Conservation (phyloP, 2,113 vertebrate genomes). For the Callopanchax toddi region DNA sequence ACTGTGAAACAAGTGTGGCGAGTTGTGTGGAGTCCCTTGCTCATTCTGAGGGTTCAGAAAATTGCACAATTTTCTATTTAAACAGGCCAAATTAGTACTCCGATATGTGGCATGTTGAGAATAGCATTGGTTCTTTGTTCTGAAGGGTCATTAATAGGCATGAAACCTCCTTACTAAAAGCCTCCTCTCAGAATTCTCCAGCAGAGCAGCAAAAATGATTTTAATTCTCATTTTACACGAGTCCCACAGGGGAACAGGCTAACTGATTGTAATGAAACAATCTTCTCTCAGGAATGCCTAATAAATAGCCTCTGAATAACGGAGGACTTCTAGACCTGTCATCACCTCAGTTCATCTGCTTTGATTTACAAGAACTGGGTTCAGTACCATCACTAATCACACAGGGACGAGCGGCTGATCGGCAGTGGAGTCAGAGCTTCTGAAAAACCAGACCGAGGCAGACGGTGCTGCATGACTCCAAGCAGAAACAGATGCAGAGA, state of each 20-base stretch:
- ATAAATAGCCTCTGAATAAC: constrained; percentile 71
- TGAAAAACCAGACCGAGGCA: constrained; percentile 44
- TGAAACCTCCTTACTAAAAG: constrained; percentile 43
- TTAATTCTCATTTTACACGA: constrained; percentile 54
- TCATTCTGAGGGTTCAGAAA: no score
- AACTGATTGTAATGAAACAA: constrained; percentile 50
- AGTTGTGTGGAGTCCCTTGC: no score
- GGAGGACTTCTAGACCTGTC: constrained; percentile 72
- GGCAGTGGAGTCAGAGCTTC: constrained; percentile 51
- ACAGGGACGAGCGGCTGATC: constrained; percentile 62
- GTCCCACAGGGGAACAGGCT: constrained; percentile 42
- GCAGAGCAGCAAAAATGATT: constrained; percentile 47
- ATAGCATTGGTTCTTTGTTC: neutral
- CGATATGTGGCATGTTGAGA: no score
- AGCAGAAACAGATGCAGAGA: constrained; percentile 79
- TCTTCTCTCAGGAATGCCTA: constrained; percentile 52
- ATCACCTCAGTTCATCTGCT: constrained; percentile 70
- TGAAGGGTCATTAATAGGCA: constrained; percentile 60
- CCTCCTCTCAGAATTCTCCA: constrained; percentile 35
- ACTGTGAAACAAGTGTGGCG: no score
- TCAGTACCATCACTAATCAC: constrained; percentile 76
- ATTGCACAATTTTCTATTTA: no score
- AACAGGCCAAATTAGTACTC: no score
- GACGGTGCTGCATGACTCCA: constrained; percentile 64
- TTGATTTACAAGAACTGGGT: constrained; percentile 77